Conservation (phyloP, 2,888 invertebrate genomes). For the Pristionchus japonicus region DNA sequence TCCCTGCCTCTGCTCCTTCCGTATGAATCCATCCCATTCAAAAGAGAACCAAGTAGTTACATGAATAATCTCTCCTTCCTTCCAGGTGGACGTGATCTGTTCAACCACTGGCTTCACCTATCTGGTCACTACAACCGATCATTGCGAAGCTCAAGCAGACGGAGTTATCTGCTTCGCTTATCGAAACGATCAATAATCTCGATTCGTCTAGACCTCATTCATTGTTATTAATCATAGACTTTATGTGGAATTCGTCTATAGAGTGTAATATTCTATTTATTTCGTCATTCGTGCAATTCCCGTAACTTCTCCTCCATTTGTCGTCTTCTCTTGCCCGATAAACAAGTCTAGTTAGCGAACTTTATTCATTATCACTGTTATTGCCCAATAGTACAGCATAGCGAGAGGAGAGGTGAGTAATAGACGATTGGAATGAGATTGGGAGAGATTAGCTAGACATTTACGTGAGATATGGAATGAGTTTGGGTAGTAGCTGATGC, state of each 20-base stretch:
- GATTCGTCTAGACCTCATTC: neutral
- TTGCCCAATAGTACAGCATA: neutral
- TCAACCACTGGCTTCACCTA: slow-evolving; percentile 41
- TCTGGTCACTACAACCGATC: slow-evolving; percentile 36
- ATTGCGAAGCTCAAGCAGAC: slow-evolving; percentile 43
- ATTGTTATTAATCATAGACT: neutral
- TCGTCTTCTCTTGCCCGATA: neutral
- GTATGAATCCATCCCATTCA: neutral
- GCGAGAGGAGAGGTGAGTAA: neutral
- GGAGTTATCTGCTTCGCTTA: slow-evolving; percentile 46
- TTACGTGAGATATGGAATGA: neutral
- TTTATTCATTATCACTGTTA: slow-evolving; percentile 14
- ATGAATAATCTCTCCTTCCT: neutral
- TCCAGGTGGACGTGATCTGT: slow-evolving; percentile 42
- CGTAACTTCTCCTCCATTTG: neutral
- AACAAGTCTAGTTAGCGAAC: slow-evolving; percentile 6
- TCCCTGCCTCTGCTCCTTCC: neutral
- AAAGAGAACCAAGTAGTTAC: neutral
- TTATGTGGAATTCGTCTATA: neutral
- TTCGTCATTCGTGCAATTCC: neutral
- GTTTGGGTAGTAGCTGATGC: neutral
- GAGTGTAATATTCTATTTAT: slow-evolving; percentile 4
- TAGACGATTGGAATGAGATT: neutral
- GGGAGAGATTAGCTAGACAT: neutral
- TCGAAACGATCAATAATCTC: slow-evolving; percentile 10